Base-by-base conservation (phyloP, 2,113 vertebrate genomes). In the Rattus norvegicus region DNA sequence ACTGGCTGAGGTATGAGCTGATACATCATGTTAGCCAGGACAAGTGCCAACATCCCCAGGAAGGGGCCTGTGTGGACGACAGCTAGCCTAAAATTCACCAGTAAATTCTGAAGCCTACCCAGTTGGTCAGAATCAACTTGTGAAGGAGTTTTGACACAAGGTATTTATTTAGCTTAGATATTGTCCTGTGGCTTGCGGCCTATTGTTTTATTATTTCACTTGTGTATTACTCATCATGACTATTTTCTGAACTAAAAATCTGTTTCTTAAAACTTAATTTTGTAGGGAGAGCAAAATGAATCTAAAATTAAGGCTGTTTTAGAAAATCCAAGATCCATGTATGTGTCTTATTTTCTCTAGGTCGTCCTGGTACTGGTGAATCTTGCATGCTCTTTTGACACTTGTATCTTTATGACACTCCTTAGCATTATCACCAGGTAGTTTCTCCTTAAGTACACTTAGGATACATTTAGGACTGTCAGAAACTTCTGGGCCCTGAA, bases 51-150 rank as follows among this genome's bases (percentile, higher is more conserved):
- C 28, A 75, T 72, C 88, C 47, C 93, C 3, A 70, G n/a, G 30
- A 67, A 88, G 47, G 52, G 85, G 2, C 56, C 67, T 72, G 11
- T 76, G 85, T 73, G 93, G 92, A 97, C 75, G 77, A 70, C 75
- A 89, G 80, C 59, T 91, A 77, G 19, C 81, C 61, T 88, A 43
- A 92, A 81, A 89, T 28, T 93, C n/a, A 86, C 88, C 49, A 54
- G 65, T 65, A 56, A 91, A 67, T 77, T 84, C 63, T 92, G 92
- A 95, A 93, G 95, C 95, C 88, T 83, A 96, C 92, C 86, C 43
- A 72, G 63, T 67, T 77, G 36, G 88, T 86, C 33, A 79, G 72
- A 54, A 75, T 87, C 72, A 86, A 70, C 56, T 87, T 96, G 88
- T 75, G 54, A 81, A 89, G 86, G 54, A 49, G 7, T 33, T 91